A percentile compares a stretch with the other conserved stretches of the same genome.
These are phyloP conservation scores for Andrena fulva DNA, from an alignment of 2,888 invertebrate species.

Conservation along the genomic window DNA sequence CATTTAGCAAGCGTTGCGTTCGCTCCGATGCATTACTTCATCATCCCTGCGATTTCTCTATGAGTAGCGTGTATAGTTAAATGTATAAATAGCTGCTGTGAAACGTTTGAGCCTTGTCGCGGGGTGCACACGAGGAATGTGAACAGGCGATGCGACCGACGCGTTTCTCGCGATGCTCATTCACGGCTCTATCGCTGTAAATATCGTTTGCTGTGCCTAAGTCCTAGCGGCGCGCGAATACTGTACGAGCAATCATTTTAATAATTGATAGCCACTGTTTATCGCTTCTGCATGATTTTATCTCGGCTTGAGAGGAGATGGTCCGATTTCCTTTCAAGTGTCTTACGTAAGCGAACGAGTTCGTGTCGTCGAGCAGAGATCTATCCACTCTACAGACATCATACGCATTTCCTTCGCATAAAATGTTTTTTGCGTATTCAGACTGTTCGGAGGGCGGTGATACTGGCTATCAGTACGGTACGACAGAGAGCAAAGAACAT, in stretches of 20 bases:
- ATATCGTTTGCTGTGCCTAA: conserved; percentile 44
- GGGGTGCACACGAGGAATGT: conserved; percentile 20
- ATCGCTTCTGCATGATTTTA: conserved; percentile 14
- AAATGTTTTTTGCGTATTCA: background rate
- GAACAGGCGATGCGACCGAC: conserved; percentile 9
- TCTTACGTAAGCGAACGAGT: background rate
- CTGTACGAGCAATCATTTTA: background rate
- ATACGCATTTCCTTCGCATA: background rate
- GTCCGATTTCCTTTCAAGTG: background rate
- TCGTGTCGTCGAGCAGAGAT: background rate
- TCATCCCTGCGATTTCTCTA: conserved; percentile 23
- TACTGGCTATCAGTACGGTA: conserved; percentile 24
- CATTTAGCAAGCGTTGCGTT: conserved; percentile 32
- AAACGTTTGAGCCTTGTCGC: conserved; percentile 14
- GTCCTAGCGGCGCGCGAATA: conserved; percentile 5
- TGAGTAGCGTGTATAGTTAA: conserved; percentile 22
- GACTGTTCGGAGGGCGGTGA: background rate
- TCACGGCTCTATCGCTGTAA: conserved; percentile 35
- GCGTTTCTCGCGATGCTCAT: conserved; percentile 51
- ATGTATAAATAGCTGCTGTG: conserved; percentile 7
- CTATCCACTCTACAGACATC: background rate
- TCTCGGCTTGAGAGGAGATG: background rate
- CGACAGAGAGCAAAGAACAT: conserved; percentile 26
- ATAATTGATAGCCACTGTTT: conserved; percentile 34
- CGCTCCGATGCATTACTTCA: conserved; percentile 26